Conservation (phyloP, 92 coral and sea anemone genomes). For the Parazoanthus atlanticus region DNA sequence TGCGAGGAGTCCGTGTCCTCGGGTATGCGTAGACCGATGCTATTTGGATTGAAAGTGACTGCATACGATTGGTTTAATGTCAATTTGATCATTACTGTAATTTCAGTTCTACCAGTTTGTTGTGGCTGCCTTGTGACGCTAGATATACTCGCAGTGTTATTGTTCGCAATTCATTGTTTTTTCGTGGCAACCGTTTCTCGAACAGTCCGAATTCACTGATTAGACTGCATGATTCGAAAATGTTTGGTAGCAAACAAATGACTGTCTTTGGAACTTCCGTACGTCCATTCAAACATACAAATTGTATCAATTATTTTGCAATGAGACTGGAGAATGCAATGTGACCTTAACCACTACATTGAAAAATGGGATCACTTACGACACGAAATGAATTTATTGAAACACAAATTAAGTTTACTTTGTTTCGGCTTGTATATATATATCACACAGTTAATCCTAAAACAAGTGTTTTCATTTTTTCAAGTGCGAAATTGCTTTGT, state of each 20-base stretch:
- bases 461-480: conserved; percentile 40
- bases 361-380: conserved; percentile 32
- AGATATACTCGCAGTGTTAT: not conserved
- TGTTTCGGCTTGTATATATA: conserved; percentile 15
- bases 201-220: conserved; percentile 5
- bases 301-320: conserved; percentile 9
- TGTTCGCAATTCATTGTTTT: conserved; percentile 3
- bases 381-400: conserved; percentile 50
- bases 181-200: conserved; percentile 25
- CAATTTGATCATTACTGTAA: not conserved
- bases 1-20: not conserved
- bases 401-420: conserved; percentile 14
- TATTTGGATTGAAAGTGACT: not conserved
- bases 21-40: not conserved
- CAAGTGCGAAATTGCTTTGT: conserved; percentile 30
- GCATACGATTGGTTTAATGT: not conserved
- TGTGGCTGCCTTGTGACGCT: conserved; percentile 22
- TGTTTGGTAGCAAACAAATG: conserved; percentile 1
- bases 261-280: not conserved
- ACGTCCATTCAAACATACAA: not conserved
- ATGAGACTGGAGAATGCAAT: not conserved
- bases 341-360: conserved; percentile 26
- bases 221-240: not conserved
- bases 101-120: not conserved
- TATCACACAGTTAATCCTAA: conserved; percentile 23